phyloP scores from a whole-genome alignment of 1,140 invertebrate genomes.

The Ooceraea biroi region DNA sequence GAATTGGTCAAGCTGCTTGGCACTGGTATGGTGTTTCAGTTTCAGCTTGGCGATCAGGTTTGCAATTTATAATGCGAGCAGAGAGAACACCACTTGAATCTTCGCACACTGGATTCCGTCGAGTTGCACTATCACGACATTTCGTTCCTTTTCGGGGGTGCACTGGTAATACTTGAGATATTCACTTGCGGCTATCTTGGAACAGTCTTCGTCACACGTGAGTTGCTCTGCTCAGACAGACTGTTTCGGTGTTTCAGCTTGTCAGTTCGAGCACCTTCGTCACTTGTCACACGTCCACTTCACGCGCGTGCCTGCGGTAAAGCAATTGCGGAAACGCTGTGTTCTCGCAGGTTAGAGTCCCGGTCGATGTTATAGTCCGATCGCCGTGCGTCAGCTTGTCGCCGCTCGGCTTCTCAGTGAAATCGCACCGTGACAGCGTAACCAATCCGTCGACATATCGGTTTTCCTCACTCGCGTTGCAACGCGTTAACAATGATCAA shows the following conservation, averaged over 20 bases:
- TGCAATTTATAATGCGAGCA: not conserved
- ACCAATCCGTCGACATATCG: conserved; percentile 36
- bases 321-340: conserved; percentile 12
- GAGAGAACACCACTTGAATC: not conserved
- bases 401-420: not conserved
- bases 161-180: conserved; percentile 10
- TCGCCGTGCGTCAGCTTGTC: conserved; percentile 66
- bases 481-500: not conserved
- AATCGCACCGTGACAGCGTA: not conserved
- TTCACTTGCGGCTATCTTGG: not conserved
- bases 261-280: not conserved
- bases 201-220: not conserved
- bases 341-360: not conserved
- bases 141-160: not conserved
- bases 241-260: not conserved
- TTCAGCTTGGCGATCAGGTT: not conserved
- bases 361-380: conserved; percentile 42
- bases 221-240: not conserved
- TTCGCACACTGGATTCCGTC: conserved; percentile 13
- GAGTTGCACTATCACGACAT: conserved; percentile 16
- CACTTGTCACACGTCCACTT: conserved; percentile 51
- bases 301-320: conserved; percentile 65
- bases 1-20: not conserved
- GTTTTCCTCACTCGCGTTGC: conserved; percentile 56
- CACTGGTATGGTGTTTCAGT: not conserved